phyloP scores from a whole-genome alignment of 92 coral and sea anemone genomes.

The Diadumene lineata region DNA sequence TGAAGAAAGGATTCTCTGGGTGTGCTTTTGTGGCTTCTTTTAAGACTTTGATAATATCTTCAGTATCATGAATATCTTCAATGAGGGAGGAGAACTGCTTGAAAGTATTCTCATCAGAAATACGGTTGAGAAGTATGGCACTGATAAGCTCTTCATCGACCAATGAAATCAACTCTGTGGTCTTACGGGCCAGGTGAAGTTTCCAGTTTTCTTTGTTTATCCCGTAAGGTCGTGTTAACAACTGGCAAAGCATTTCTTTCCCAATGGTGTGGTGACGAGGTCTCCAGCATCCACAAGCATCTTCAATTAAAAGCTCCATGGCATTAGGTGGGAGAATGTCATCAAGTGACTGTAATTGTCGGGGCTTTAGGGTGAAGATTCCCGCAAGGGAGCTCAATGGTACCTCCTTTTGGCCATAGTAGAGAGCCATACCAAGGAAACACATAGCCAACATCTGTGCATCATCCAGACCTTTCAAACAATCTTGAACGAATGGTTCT shows the following conservation, averaged over 20 bases:
- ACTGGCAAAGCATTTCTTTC: constrained; percentile 39
- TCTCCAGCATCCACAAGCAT: constrained; percentile 51
- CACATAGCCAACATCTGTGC: constrained; percentile 24
- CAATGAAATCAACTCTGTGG: constrained; percentile 33
- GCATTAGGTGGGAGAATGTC: constrained; percentile 16
- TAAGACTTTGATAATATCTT: constrained; percentile 54
- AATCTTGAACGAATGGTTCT: constrained; percentile 56
- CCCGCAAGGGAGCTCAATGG: constrained; percentile 25
- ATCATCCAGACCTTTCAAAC: constrained; percentile 25
- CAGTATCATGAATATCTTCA: constrained; percentile 31
- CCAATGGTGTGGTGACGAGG: constrained; percentile 48
- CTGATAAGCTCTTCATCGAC: constrained; percentile 37
- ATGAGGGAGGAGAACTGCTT: constrained; percentile 42
- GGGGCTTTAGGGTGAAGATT: constrained; percentile 22
- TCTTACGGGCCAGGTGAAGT: constrained; percentile 38
- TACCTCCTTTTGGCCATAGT: constrained; percentile 52
- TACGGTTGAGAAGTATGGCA: constrained; percentile 40
- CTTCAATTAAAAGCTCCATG: constrained; percentile 54
- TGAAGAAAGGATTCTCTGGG: constrained; percentile 52
- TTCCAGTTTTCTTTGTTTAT: constrained; percentile 48
- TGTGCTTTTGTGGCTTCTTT: constrained; percentile 45
- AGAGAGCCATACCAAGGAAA: constrained; percentile 58
- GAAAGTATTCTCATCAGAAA: constrained; percentile 28
- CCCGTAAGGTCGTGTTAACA: constrained; percentile 24
- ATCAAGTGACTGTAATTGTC: constrained; percentile 30